These are phyloP conservation scores for Rhagoletis pomonella DNA, from an alignment of 1,140 invertebrate genomes.

Conservation along the genomic window DNA sequence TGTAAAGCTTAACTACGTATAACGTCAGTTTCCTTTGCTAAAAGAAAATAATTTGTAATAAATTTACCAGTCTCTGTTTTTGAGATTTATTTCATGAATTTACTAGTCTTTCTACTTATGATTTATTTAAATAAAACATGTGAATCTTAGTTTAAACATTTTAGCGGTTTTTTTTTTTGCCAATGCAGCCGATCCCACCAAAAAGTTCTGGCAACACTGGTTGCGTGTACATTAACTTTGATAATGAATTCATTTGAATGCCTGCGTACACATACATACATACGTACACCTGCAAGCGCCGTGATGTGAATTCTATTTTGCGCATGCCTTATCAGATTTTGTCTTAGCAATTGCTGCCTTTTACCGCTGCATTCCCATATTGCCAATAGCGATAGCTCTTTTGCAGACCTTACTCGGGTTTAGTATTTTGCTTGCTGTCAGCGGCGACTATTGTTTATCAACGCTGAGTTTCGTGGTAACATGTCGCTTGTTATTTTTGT, in stretches of 20 bases:
- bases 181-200: too few species aligned
- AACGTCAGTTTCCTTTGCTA: too few species aligned
- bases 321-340: slow-evolving; percentile 26
- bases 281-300: not conserved
- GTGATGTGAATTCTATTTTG: not conserved
- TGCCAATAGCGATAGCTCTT: not conserved
- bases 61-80: too few species aligned
- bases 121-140: too few species aligned
- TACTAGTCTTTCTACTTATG: too few species aligned
- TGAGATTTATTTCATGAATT: too few species aligned
- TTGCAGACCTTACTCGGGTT: not conserved
- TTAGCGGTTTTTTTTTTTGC: too few species aligned
- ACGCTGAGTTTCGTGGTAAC: not conserved
- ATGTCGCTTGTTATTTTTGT: not conserved
- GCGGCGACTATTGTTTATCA: not conserved
- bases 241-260: not conserved
- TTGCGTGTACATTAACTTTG: not conserved
- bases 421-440: slow-evolving; percentile 14
- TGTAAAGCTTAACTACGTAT: too few species aligned
- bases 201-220: too few species aligned
- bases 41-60: too few species aligned
- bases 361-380: slow-evolving; percentile 15
- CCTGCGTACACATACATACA: not conserved
- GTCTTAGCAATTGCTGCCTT: not conserved
- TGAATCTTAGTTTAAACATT: too few species aligned